A percentile compares a stretch with the other conserved stretches of the same genome.
These are phyloP conservation scores for Scophthalmus maximus DNA, from an alignment of 2,113 vertebrate genomes.

Conservation along the genomic window DNA sequence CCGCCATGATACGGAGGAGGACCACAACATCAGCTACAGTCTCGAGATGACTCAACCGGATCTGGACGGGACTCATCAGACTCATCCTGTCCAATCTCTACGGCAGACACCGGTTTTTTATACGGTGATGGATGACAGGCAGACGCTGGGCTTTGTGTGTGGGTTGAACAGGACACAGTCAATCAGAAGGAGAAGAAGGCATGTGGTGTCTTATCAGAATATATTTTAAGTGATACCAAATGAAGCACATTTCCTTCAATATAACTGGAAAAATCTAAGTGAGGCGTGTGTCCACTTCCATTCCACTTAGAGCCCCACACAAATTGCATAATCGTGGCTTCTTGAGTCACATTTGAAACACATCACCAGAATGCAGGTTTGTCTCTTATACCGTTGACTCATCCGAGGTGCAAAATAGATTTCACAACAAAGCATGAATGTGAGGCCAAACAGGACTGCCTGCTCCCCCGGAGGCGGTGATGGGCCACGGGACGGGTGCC, in stretches of 20 bases:
- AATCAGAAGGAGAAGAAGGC: not conserved
- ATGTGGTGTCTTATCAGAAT: not conserved
- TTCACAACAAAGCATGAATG: slow-evolving; percentile 42
- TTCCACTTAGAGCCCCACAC: not conserved
- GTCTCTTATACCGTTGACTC: slow-evolving; percentile 33
- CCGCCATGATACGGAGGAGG: slow-evolving; percentile 20
- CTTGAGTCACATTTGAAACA: slow-evolving; percentile 40
- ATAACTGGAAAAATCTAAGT: slow-evolving; percentile 23
- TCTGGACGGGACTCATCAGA: slow-evolving; percentile 31
- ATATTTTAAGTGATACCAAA: not conserved
- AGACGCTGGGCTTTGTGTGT: not conserved
- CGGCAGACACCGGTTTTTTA: not conserved
- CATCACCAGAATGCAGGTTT: slow-evolving; percentile 1
- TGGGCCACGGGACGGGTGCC: not conserved
- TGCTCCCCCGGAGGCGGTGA: slow-evolving; percentile 13
- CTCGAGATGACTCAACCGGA: slow-evolving; percentile 50
- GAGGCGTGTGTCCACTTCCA: not conserved
- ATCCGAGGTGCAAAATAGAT: slow-evolving; percentile 41
- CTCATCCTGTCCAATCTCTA: slow-evolving; percentile 38
- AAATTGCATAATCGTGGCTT: slow-evolving; percentile 22
- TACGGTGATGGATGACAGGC: slow-evolving; percentile 7
- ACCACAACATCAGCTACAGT: slow-evolving; percentile 30
- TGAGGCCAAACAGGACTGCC: slow-evolving; percentile 5
- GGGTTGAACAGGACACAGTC: not conserved
- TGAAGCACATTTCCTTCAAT: slow-evolving; percentile 11